These are phyloP conservation scores for Parotia lawesii DNA, from an alignment of 2,113 vertebrate genomes.

Conservation along the genomic window DNA sequence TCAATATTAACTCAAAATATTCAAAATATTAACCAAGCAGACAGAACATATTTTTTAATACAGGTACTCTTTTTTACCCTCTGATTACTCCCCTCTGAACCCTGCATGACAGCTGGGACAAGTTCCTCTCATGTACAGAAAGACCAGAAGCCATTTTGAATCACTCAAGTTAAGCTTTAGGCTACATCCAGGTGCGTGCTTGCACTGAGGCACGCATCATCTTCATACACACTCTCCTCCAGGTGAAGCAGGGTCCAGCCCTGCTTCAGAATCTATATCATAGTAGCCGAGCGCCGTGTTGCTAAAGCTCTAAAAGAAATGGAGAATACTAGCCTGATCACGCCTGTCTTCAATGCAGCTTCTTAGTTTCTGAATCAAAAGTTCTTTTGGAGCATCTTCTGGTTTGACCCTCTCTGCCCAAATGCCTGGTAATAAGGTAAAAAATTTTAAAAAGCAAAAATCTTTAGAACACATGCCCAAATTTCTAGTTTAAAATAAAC, in stretches of 20 bases:
- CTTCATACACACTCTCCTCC: neutral
- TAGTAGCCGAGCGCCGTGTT: accelerated
- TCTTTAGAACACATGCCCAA: neutral
- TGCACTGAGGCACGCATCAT: neutral
- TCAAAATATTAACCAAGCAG: neutral
- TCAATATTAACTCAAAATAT: neutral
- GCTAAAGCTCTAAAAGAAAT: neutral
- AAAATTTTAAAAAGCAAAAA: neutral
- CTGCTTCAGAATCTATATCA: neutral
- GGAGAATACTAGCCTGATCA: neutral
- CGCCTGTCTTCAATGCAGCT: accelerated
- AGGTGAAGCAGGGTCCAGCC: neutral
- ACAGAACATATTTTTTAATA: neutral
- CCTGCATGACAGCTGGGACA: neutral
- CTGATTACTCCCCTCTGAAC: neutral
- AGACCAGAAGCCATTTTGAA: neutral
- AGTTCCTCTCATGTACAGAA: neutral
- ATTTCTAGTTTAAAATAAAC: neutral
- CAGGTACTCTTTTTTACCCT: neutral
- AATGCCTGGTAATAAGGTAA: neutral
- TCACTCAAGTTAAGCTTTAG: accelerated
- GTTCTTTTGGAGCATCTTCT: neutral
- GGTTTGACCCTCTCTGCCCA: neutral
- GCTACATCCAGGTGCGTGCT: accelerated
- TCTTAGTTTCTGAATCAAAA: neutral